Percentiles rank a stretch among this genome's conserved stretches.
phyloP scores from a whole-genome alignment of 2,888 invertebrate species.

The Eupithecia pulchellata region DNA sequence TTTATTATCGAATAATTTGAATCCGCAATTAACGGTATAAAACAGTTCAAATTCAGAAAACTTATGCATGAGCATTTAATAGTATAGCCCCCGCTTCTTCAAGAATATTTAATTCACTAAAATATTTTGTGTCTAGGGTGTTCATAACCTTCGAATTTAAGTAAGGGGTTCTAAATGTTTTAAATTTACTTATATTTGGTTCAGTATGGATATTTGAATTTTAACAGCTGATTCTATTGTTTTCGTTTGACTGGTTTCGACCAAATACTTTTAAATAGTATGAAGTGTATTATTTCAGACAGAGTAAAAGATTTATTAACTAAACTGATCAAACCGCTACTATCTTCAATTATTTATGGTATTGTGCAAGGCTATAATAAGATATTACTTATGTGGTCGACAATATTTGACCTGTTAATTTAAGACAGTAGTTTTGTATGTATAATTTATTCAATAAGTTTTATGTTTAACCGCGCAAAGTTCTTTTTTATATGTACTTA shows the following conservation, averaged over 20 bases:
- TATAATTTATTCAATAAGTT: neutral
- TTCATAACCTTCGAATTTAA: neutral
- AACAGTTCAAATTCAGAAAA: neutral
- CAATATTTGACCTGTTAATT: constrained; percentile 8
- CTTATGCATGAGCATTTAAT: neutral
- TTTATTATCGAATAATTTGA: neutral
- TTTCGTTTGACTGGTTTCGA: neutral
- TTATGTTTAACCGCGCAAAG: neutral
- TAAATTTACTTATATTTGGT: neutral
- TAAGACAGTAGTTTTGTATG: constrained; percentile 1
- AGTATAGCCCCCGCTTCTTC: neutral
- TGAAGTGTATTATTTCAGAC: neutral
- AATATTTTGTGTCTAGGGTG: neutral
- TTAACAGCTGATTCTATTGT: neutral
- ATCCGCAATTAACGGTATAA: neutral
- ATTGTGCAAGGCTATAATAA: neutral
- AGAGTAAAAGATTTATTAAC: neutral
- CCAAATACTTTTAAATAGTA: neutral
- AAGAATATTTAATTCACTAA: neutral
- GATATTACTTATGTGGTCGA: neutral
- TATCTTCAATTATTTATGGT: neutral
- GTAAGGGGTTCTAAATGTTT: neutral
- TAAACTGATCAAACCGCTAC: neutral
- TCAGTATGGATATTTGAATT: neutral
- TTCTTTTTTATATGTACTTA: neutral